Conservation (phyloP, 2,797 vertebrate species). For the Helicolenus hilgendorfi region DNA sequence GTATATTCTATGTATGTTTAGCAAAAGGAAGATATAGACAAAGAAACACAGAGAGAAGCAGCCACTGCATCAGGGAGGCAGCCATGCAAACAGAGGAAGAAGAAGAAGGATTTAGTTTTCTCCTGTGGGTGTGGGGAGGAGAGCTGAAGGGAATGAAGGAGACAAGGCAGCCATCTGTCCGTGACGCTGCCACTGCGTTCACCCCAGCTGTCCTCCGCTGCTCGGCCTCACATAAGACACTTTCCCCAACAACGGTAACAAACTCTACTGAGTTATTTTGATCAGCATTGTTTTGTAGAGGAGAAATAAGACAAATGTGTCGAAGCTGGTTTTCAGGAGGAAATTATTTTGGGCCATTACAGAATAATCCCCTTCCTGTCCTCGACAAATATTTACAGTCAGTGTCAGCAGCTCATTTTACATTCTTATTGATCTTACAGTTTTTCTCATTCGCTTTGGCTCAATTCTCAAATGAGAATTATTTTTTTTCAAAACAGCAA, state of each 20-base stretch:
- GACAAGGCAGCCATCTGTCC: slow-evolving; percentile 80
- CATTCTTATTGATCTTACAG: background rate
- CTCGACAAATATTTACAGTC: background rate
- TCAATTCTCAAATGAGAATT: too few species aligned
- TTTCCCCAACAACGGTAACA: slow-evolving; percentile 46
- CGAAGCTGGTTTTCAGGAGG: background rate
- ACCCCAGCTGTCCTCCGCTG: slow-evolving; percentile 65
- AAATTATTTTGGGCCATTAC: background rate
- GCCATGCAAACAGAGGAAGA: slow-evolving; percentile 31
- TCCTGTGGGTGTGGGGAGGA: slow-evolving; percentile 46
- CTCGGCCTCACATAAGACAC: slow-evolving; percentile 67
- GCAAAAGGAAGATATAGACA: background rate
- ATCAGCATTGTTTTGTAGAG: background rate
- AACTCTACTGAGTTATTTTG: slow-evolving; percentile 32
- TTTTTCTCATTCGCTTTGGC: too few species aligned
- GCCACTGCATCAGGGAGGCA: slow-evolving; percentile 4
- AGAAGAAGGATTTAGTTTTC: slow-evolving; percentile 50
- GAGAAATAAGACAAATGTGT: background rate
- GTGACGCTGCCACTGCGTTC: slow-evolving; percentile 34
- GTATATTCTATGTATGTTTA: background rate
- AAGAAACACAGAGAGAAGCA: background rate
- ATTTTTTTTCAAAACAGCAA: too few species aligned
- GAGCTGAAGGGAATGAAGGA: slow-evolving; percentile 65
- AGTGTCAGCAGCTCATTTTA: background rate
- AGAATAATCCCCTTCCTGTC: background rate